These are phyloP conservation scores for Brachynemurus nebulosus DNA, from an alignment of 2,888 invertebrate species.

Conservation along the genomic window DNA sequence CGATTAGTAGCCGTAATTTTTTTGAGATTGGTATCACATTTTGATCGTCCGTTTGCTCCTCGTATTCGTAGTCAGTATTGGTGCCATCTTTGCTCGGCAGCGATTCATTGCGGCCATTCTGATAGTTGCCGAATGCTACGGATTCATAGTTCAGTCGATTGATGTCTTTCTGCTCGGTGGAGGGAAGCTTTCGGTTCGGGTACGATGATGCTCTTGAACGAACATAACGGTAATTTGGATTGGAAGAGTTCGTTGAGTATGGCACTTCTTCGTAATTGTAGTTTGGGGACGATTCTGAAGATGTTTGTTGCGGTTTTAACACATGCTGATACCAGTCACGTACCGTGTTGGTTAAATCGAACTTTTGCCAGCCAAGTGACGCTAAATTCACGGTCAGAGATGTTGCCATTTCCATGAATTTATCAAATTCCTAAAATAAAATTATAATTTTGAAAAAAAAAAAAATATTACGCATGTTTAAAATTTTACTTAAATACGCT, in stretches of 20 bases:
- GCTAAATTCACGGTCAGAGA: slow-evolving; percentile 44
- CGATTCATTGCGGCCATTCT: background rate
- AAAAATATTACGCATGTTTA: slow-evolving; percentile 2
- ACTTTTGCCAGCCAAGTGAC: slow-evolving; percentile 71
- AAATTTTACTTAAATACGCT: slow-evolving; percentile 38
- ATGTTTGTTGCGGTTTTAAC: slow-evolving; percentile 2
- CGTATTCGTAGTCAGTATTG: slow-evolving; percentile 1
- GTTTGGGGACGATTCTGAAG: background rate
- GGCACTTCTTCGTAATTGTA: background rate
- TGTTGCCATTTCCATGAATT: slow-evolving; percentile 41
- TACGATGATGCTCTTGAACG: background rate
- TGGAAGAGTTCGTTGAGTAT: background rate
- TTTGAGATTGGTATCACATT: slow-evolving; percentile 17
- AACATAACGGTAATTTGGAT: background rate
- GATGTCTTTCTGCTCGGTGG: background rate
- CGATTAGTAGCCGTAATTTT: slow-evolving; percentile 63
- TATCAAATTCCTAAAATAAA: slow-evolving; percentile 38
- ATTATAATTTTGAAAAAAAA: slow-evolving; percentile 5
- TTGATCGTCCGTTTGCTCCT: slow-evolving; percentile 19
- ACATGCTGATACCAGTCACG: slow-evolving; percentile 48
- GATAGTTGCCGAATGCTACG: background rate
- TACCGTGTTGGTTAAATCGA: slow-evolving; percentile 68
- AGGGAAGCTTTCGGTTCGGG: no score
- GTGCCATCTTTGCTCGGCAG: background rate
- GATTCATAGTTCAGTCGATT: slow-evolving; percentile 5